Conservation (phyloP, 2,797 vertebrate species). For the Brachyrhaphis roseni region DNA sequence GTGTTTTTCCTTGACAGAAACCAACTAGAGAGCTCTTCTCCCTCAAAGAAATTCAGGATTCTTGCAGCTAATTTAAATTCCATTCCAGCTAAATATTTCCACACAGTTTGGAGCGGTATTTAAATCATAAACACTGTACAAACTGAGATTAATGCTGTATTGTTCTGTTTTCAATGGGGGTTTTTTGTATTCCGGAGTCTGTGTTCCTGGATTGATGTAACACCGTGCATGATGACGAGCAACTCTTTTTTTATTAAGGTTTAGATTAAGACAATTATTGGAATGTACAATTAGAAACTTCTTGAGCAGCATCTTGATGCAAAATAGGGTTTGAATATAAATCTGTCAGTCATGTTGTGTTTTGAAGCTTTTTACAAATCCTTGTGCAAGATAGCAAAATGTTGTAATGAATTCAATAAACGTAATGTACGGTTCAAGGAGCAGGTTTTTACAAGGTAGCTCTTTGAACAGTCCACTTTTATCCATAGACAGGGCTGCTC, state of each 20-base stretch:
- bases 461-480: background rate
- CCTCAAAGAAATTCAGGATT: background rate
- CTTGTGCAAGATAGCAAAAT: background rate
- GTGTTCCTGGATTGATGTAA: background rate
- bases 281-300: background rate
- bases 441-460: background rate
- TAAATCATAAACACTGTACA: background rate
- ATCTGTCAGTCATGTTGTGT: background rate
- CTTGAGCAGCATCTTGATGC: background rate
- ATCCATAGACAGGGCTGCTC: background rate
- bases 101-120: background rate
- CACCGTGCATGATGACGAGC: background rate
- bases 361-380: background rate
- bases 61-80: background rate
- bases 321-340: background rate
- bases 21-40: background rate
- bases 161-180: background rate
- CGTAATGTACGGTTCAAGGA: background rate
- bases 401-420: background rate
- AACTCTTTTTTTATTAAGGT: background rate
- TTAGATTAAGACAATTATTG: background rate
- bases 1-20: background rate
- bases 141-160: background rate
- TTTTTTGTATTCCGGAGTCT: background rate
- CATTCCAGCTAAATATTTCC: background rate